phyloP scores from a whole-genome alignment of 2,113 vertebrate genomes.

The Balaenoptera acutorostrata region DNA sequence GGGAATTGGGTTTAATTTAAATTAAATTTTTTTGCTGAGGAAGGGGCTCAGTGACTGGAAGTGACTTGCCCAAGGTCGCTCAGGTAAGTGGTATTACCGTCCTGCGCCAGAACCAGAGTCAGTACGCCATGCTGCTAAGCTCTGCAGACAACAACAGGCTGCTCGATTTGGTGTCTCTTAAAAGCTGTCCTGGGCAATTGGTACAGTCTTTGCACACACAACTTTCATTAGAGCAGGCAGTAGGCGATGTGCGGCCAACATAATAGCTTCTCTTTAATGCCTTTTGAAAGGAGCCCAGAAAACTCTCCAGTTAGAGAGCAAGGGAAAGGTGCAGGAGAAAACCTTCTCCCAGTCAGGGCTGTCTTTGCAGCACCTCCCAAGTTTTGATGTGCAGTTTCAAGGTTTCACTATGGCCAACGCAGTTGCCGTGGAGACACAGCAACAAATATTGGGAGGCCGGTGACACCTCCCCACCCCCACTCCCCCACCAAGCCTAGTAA shows the following conservation, averaged over 20 bases:
- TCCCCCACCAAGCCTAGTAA: slow-evolving; percentile 85
- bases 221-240: neutral
- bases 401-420: slow-evolving; percentile 81
- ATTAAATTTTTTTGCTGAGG: neutral
- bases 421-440: slow-evolving; percentile 87
- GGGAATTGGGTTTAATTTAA: neutral
- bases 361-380: slow-evolving; percentile 66
- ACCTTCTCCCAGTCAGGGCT: slow-evolving; percentile 46
- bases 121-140: neutral
- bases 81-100: neutral
- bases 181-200: rapidly evolving
- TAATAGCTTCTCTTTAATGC: slow-evolving; percentile 11
- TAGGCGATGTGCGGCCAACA: neutral
- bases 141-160: neutral
- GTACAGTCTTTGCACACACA: neutral
- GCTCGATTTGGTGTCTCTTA: neutral
- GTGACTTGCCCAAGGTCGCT: neutral
- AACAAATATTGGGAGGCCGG: slow-evolving; percentile 94
- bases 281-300: slow-evolving; percentile 47
- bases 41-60: neutral
- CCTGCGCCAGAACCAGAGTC: neutral
- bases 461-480: slow-evolving; percentile 86
- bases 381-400: slow-evolving; percentile 78
- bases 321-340: slow-evolving; percentile 47
- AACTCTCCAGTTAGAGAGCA: slow-evolving; percentile 10